Evolutionary conservation across 2,888 invertebrate genomes (phyloP), one percentile per base, ranked within the genome.

Genomic region (Philaethria dido): DNA sequence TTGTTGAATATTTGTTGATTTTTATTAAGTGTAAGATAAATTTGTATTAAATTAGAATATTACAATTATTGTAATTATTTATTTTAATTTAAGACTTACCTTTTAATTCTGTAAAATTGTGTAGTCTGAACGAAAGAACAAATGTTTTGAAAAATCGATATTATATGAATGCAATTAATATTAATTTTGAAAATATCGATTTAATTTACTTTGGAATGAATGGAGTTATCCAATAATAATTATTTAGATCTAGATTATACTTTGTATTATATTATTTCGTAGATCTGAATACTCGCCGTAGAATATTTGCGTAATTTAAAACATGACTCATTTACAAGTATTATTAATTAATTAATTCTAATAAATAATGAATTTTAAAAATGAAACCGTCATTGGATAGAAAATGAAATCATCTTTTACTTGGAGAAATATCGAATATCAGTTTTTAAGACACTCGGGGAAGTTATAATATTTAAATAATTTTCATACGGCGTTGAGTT

Each of bases 281-380:
- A 60, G 29, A 60, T 29, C 33, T 33, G 25, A 60, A 57, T 48
- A 59, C 29, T 64, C 18, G 64, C 48, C 48, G 48, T 64, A 64
- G 64, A 64, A 45, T 55, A 61, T 60, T n/a, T 36, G 61, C 64
- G 55, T 64, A 61, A 68, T 42, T 48, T 39, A 60, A 60, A 16
- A 29, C 45, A 20, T 33, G 9, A 45, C 29, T 57, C 42, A 57
- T 25, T 25, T n/a, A 33, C 16, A 52, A 52, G 16, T 52, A 29
- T 22, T n/a, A 25, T 25, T 14, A n/a, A 29, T 52, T 29, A 16
- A 1, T 9, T 48, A 8, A 29, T 25, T 29, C 25, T 8, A 8
- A 50, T n/a, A 50, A 25, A 14, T 47, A 22, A 14, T 4, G 14
- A 50, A 50, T 16, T 52, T 52, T 3, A 52, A 9, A 25, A 16